Conservation (phyloP, 2,113 vertebrate genomes). For the Actenoides hombroni region DNA sequence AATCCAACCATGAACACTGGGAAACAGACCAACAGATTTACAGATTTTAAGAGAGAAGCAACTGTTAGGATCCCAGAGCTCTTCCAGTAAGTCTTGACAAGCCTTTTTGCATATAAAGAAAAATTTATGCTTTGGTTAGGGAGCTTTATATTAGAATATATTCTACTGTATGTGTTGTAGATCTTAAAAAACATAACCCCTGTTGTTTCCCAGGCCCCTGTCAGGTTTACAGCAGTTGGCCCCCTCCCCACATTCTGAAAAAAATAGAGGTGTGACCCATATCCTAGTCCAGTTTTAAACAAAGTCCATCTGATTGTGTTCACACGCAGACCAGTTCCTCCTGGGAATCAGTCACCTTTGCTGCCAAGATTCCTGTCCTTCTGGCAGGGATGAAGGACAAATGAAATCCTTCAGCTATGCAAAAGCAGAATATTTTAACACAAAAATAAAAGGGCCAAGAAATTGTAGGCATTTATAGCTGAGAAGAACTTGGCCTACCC, state of each 20-base stretch:
- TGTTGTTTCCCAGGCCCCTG: background rate
- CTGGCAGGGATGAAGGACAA: background rate
- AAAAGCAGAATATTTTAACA: background rate
- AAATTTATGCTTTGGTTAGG: background rate
- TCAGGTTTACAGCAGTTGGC: background rate
- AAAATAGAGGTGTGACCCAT: background rate
- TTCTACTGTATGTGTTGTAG: background rate
- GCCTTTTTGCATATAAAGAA: background rate
- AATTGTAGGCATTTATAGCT: background rate
- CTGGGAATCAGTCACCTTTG: background rate
- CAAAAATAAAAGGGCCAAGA: background rate
- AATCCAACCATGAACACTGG: background rate
- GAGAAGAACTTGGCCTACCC: background rate
- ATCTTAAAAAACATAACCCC: background rate
- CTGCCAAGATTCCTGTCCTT: constrained; percentile 18
- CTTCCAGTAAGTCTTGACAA: background rate
- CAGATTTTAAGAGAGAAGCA: background rate
- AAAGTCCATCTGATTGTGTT: background rate
- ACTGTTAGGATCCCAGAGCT: background rate
- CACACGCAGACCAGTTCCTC: background rate
- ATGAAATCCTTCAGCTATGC: background rate
- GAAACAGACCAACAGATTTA: background rate
- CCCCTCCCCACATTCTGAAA: background rate
- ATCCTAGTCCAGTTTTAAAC: background rate
- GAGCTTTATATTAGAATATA: background rate